phyloP scores from a whole-genome alignment of 2,113 vertebrate genomes.

The Garra rufa region DNA sequence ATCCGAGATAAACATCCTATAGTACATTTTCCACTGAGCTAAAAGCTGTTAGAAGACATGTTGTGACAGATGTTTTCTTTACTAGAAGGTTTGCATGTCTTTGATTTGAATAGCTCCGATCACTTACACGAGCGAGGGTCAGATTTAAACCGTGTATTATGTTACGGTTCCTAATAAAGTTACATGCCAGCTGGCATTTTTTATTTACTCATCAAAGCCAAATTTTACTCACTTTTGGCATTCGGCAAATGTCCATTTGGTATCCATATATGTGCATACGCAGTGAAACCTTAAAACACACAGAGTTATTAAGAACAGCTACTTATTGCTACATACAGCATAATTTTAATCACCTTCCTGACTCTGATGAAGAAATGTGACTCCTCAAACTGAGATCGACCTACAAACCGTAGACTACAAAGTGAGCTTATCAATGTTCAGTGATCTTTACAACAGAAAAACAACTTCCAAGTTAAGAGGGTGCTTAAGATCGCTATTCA shows the following conservation, averaged over 20 bases:
- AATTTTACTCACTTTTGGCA: background rate
- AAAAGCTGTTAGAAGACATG: constrained; percentile 16
- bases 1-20: constrained; percentile 14
- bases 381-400: background rate
- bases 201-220: background rate
- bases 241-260: background rate
- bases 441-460: background rate
- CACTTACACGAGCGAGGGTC: background rate
- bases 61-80: constrained; percentile 5
- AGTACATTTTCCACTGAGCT: constrained; percentile 9
- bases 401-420: background rate
- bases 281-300: background rate
- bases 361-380: background rate
- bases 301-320: background rate
- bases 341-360: background rate
- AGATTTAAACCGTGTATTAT: background rate
- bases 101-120: constrained; percentile 14
- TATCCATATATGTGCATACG: background rate
- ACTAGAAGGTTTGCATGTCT: background rate
- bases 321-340: background rate
- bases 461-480: background rate
- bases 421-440: background rate
- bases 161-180: background rate
- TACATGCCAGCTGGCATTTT: background rate
- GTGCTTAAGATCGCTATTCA: background rate